These are phyloP conservation scores for Pygmarrhopalites habei DNA, from an alignment of 1,140 invertebrate species.

Conservation along the genomic window DNA sequence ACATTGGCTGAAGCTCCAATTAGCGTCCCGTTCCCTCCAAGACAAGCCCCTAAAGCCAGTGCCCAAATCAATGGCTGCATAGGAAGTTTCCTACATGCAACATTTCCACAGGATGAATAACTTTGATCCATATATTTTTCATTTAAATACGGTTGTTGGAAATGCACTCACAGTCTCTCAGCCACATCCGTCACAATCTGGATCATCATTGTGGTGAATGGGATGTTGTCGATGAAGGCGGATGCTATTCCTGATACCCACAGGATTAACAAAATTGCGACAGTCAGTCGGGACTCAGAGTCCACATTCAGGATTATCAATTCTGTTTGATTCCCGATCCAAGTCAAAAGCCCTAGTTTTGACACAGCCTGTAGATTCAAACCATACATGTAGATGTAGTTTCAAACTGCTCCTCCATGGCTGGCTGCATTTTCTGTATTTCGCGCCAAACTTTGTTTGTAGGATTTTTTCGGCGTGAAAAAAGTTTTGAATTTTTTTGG, in stretches of 20 bases:
- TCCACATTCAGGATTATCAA: slow-evolving; percentile 56
- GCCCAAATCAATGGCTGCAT: slow-evolving; percentile 68
- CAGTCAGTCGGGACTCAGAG: slow-evolving; percentile 55
- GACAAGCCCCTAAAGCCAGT: slow-evolving; percentile 69
- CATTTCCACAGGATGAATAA: no score
- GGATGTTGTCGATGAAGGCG: slow-evolving; percentile 78
- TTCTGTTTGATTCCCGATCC: slow-evolving; percentile 64
- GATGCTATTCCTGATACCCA: slow-evolving; percentile 73
- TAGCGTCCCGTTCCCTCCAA: slow-evolving; percentile 75
- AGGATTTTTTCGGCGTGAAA: no score
- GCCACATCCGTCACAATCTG: slow-evolving; percentile 60
- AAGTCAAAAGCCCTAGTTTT: slow-evolving; percentile 60
- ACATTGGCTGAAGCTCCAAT: slow-evolving; percentile 78
- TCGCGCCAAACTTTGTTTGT: no score
- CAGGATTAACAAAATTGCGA: slow-evolving; percentile 63
- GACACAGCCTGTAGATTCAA: slow-evolving; percentile 56
- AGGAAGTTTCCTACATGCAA: slow-evolving; percentile 56
- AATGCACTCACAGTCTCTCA: no score
- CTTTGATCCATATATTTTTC: no score
- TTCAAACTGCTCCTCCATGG: no score
- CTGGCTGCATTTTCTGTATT: no score
- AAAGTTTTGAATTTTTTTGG: no score
- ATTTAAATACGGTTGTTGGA: no score
- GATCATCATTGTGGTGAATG: slow-evolving; percentile 81
- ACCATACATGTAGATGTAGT: no score